Evolutionary conservation across 2,888 invertebrate genomes (phyloP), one percentile per base, ranked within the genome.

Genomic region (Corythucha ciliata): DNA sequence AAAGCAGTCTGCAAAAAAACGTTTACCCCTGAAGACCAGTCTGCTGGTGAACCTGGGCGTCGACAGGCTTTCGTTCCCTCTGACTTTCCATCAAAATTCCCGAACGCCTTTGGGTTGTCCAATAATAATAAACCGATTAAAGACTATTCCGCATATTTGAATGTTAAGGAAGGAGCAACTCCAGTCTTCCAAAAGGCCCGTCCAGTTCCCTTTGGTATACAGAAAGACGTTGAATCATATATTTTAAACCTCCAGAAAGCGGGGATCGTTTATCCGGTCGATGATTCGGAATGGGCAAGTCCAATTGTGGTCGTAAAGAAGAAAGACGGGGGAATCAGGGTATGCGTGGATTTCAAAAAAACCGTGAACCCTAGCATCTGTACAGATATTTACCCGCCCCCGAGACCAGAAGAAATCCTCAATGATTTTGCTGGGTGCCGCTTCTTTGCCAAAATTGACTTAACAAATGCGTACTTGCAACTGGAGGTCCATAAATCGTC

Each of bases 341-440:
- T 66, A n/a, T 65, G 64, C 54, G 60, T 63, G 3, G 63, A 67
- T 60, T 64, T 61, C 36, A 64, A 64, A 50, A 56, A 54, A 39
- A 62, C 64, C 0, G 12, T 62, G 16, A 65, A 66, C 49, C 49
- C 33, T 12, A 53, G 51, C 8, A 40, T 63, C 22, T 53, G 62
- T 29, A 54, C 56, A 20, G 62, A 64, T 20, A 60, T 63, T 36
- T 63, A 62, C 44, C 62, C 62, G 10, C 57, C 66, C 47, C 65
- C 64, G 1, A 47, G 55, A 47, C 55, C 59, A 12, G 62, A 63
- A 18, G 63, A 64, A 36, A 60, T 66, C 42, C 63, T 63, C 55
- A 58, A 61, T 3, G 53, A 54, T 8, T 46, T 66, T 26, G 52
- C 48, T 44, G 58, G 57, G 25, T 59, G 59, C 22, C 53, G n/a